Evolutionary conservation across 1,140 invertebrate genomes (phyloP).

Genomic region (Scaptodrosophila lebanonensis): DNA sequence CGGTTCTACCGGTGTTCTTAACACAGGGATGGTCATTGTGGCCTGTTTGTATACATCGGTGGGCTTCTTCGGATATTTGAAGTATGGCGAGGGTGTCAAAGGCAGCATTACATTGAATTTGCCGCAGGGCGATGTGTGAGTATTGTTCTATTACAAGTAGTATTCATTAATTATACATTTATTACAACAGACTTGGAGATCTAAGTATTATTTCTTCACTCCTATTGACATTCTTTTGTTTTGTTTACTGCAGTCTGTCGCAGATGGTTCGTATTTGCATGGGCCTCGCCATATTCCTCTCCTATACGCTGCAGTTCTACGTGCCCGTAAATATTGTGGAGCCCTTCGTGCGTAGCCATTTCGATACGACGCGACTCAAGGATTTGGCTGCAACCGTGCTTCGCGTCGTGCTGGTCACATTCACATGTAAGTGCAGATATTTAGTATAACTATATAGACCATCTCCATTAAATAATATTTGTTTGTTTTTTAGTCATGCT

Average conservation of each 20-base stretch:
- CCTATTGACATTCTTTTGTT: conserved; percentile 13
- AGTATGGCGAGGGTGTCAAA: conserved; percentile 87
- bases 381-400: conserved; percentile 83
- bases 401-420: conserved; percentile 83
- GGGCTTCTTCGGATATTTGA: conserved; percentile 94
- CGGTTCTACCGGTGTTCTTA: conserved; percentile 89
- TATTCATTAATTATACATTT: no score
- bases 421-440: conserved; percentile 85
- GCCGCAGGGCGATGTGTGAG: conserved; percentile 85
- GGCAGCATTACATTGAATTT: conserved; percentile 92
- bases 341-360: conserved; percentile 82
- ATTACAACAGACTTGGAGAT: no score
- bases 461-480: neutral
- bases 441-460: neutral
- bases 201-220: no score
- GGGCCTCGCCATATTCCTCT: conserved; percentile 91
- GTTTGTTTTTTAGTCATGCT: conserved; percentile 83
- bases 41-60: conserved; percentile 88
- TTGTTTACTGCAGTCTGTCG: conserved; percentile 83
- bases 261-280: conserved; percentile 89
- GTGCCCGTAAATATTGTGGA: conserved; percentile 94
- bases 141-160: no score
- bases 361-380: conserved; percentile 80
- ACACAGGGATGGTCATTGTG: conserved; percentile 92
- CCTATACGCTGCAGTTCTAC: conserved; percentile 94